These are phyloP conservation scores for Mormyrops attenuatus DNA, from an alignment of 2,797 vertebrate genomes.

Conservation along the genomic window DNA sequence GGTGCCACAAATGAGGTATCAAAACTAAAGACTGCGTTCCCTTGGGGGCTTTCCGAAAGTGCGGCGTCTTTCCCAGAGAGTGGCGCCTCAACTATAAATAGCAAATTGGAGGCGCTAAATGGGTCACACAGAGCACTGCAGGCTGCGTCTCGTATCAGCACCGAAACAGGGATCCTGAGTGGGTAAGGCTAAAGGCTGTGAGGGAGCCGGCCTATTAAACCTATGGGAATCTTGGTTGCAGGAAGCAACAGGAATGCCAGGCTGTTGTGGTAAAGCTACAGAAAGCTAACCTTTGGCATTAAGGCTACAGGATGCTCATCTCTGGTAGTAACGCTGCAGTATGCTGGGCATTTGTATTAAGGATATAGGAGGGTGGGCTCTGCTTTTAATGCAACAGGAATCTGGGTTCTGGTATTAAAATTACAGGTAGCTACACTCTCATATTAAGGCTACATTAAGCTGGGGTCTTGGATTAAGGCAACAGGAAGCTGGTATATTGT, in stretches of 20 bases:
- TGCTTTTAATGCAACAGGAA: not conserved
- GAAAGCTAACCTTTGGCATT: not conserved
- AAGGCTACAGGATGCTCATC: not conserved
- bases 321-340: not conserved
- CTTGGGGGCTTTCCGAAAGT: not conserved
- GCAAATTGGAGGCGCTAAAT: conserved; percentile 28
- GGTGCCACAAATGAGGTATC: not conserved
- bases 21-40: not conserved
- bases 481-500: not conserved
- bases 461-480: not conserved
- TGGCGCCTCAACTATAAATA: conserved; percentile 25
- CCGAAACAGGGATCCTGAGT: not conserved
- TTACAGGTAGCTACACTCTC: not conserved
- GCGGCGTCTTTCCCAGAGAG: not conserved
- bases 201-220: not conserved
- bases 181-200: conserved; percentile 17
- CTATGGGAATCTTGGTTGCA: not conserved
- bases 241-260: not conserved
- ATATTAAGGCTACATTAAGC: not conserved
- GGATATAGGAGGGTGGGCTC: not conserved
- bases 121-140: conserved; percentile 27
- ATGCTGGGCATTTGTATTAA: not conserved
- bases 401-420: not conserved
- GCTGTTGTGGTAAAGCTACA: not conserved
- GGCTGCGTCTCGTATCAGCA: not conserved